These are phyloP conservation scores for Pimpla rufipes DNA, from an alignment of 2,888 invertebrate species.

Conservation along the genomic window DNA sequence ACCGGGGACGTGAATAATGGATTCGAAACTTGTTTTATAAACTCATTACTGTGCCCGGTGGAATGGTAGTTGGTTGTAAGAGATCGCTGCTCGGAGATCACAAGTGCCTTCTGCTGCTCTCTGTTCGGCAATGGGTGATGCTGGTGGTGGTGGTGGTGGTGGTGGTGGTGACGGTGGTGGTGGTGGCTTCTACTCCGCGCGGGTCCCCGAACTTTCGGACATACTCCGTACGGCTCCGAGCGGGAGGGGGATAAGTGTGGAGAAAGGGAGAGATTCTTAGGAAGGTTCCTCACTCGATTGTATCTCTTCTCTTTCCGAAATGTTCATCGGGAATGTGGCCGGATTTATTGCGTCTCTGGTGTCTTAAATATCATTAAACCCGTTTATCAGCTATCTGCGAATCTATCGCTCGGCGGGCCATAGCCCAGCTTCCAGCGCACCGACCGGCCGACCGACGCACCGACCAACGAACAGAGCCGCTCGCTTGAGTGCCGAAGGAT, in stretches of 20 bases:
- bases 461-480: conserved; percentile 31
- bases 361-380: conserved; percentile 76
- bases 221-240: conserved; percentile 58
- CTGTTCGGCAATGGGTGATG: conserved; percentile 32
- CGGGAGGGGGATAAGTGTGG: conserved; percentile 60
- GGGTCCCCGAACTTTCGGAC: conserved; percentile 66
- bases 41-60: conserved; percentile 75
- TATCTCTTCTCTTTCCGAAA: conserved; percentile 73
- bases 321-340: conserved; percentile 74
- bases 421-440: conserved; percentile 29
- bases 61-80: conserved; percentile 75
- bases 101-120: conserved; percentile 68
- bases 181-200: conserved; percentile 38
- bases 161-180: not conserved
- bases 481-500: conserved; percentile 11
- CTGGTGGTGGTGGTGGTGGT: not conserved
- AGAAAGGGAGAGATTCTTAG: conserved; percentile 71
- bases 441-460: conserved; percentile 8
- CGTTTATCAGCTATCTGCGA: conserved; percentile 73
- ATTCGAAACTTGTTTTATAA: conserved; percentile 76
- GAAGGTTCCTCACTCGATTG: conserved; percentile 73
- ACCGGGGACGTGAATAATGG: conserved; percentile 74
- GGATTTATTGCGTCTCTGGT: conserved; percentile 74
- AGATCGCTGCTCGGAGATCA: conserved; percentile 75
- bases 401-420: conserved; percentile 66